phyloP scores from a whole-genome alignment of 2,888 invertebrate species.

The Loripinus fragilis region DNA sequence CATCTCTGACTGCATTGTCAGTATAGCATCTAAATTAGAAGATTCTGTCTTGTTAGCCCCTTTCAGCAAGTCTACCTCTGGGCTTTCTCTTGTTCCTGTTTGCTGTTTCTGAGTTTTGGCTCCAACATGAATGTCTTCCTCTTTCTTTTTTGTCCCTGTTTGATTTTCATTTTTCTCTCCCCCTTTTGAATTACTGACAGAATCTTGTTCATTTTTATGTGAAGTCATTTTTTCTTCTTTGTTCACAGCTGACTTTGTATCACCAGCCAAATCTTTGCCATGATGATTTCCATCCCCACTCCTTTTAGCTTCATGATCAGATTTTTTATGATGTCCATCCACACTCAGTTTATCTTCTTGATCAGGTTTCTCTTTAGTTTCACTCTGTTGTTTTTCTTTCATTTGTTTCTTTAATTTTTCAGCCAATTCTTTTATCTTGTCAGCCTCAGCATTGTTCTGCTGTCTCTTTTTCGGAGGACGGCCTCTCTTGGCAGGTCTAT shows the following conservation, averaged over 20 bases:
- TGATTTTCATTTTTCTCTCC: neutral
- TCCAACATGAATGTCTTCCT: neutral
- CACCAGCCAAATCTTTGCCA: too few relatives aligned
- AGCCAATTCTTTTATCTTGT: slow-evolving; percentile 53
- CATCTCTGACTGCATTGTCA: slow-evolving; percentile 40
- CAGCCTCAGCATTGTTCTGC: slow-evolving; percentile 22
- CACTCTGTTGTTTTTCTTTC: slow-evolving; percentile 28
- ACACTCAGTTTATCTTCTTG: neutral
- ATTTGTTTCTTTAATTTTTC: slow-evolving; percentile 46
- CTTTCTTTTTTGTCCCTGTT: neutral
- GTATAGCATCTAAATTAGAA: slow-evolving; percentile 23
- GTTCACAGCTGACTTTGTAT: neutral
- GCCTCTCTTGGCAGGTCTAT: slow-evolving; percentile 5
- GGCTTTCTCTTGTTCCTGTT: neutral
- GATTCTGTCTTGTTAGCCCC: neutral
- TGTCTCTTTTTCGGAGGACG: slow-evolving; percentile 15
- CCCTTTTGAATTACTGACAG: neutral
- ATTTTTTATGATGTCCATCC: neutral
- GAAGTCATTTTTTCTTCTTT: neutral
- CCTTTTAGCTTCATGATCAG: neutral
- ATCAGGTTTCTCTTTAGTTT: neutral
- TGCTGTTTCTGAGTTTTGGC: neutral
- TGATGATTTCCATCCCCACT: too few relatives aligned
- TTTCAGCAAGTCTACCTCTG: neutral
- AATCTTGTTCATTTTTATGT: neutral